phyloP scores from a whole-genome alignment of 1,140 invertebrate species.

The Popillia japonica region DNA sequence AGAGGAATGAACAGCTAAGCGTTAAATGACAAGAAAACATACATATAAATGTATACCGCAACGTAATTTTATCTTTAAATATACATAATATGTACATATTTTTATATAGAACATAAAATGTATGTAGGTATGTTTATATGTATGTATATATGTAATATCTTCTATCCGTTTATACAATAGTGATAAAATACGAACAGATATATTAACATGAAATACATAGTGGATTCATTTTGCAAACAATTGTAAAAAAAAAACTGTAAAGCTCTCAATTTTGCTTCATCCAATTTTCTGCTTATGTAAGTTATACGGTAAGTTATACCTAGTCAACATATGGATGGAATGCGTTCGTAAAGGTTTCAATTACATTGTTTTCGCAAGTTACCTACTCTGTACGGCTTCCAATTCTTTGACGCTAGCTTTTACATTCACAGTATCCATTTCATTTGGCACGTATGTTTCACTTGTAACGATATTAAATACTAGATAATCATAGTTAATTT shows the following conservation, averaged over 20 bases:
- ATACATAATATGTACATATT: too few relatives aligned
- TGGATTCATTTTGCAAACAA: background rate
- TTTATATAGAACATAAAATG: too few relatives aligned
- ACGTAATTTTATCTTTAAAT: too few relatives aligned
- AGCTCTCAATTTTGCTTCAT: background rate
- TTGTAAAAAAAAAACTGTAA: background rate
- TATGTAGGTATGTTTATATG: background rate
- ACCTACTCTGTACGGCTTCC: background rate
- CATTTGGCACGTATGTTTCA: slow-evolving; percentile 14
- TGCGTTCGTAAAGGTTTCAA: slow-evolving; percentile 7
- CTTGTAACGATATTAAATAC: slow-evolving; percentile 18
- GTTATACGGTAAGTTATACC: background rate
- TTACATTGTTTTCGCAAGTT: slow-evolving; percentile 8
- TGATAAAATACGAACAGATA: background rate
- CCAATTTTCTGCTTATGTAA: slow-evolving; percentile 11
- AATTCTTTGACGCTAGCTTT: slow-evolving; percentile 18
- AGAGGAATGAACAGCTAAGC: background rate
- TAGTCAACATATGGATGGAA: background rate
- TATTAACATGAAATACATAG: background rate
- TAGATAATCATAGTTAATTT: background rate
- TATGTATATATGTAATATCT: background rate
- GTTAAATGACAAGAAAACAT: too few relatives aligned
- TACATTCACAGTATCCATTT: slow-evolving; percentile 10
- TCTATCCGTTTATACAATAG: background rate
- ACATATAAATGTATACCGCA: too few relatives aligned